Evolutionary conservation across 2,797 vertebrate species (phyloP).

Genomic region (Phalanger gymnotis): DNA sequence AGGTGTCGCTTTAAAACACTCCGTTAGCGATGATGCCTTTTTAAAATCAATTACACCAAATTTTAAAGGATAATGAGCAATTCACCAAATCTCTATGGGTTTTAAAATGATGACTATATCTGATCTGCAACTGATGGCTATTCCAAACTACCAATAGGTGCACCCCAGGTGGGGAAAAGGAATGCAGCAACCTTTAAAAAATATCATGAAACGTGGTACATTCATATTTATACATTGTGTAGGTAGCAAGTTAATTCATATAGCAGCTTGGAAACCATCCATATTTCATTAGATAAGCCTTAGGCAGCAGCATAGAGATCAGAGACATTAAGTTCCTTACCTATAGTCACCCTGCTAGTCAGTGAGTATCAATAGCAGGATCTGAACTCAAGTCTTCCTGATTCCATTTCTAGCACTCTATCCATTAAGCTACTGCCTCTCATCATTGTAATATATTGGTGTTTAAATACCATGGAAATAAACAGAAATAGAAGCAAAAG

Average conservation of each 20-base stretch:
- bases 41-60: constrained; percentile 51
- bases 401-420: not conserved
- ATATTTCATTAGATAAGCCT: not conserved
- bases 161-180: constrained; percentile 24
- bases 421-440: not conserved
- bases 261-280: not conserved
- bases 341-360: not conserved
- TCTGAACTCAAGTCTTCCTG: not conserved
- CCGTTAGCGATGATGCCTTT: constrained; percentile 53
- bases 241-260: not conserved
- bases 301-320: not conserved
- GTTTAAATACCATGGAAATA: constrained; percentile 34
- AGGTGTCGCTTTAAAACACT: constrained; percentile 53
- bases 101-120: constrained; percentile 38
- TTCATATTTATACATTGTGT: not conserved
- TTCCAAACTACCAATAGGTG: constrained; percentile 23
- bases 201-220: constrained; percentile 35
- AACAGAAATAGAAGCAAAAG: constrained; percentile 56
- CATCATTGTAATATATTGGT: constrained; percentile 38
- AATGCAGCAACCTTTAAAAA: constrained; percentile 34
- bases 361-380: not conserved
- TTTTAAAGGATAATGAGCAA: constrained; percentile 62
- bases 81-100: constrained; percentile 37
- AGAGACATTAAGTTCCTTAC: not conserved
- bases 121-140: constrained; percentile 35